Conservation (phyloP, 2,113 vertebrate species). For the Carollia perspicillata region DNA sequence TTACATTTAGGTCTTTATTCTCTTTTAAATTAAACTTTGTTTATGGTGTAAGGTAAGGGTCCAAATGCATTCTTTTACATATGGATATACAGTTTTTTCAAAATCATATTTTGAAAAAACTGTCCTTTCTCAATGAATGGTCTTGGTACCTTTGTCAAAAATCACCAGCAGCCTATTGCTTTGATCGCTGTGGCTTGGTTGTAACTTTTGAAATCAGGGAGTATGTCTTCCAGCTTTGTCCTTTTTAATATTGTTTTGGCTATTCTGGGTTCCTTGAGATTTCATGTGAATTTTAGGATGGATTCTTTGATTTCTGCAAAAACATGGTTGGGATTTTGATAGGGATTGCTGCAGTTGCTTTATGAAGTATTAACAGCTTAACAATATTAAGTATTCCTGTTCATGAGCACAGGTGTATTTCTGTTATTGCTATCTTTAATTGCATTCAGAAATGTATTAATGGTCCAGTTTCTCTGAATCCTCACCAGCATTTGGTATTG, state of each 20-base stretch:
- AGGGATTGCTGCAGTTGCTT: background rate
- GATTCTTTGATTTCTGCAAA: background rate
- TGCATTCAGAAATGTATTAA: background rate
- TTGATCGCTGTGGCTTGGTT: background rate
- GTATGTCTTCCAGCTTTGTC: background rate
- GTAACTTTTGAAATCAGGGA: background rate
- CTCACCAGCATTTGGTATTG: background rate
- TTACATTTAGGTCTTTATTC: conserved; percentile 9
- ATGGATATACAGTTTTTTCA: background rate
- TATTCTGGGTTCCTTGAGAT: background rate
- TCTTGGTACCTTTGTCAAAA: background rate
- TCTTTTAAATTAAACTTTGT: background rate
- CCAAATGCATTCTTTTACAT: background rate
- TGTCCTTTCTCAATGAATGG: background rate
- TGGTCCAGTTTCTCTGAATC: background rate
- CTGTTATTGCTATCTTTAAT: background rate
- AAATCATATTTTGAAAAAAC: background rate
- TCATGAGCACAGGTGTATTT: background rate
- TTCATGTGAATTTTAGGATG: background rate
- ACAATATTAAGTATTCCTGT: background rate
- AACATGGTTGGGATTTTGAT: background rate
- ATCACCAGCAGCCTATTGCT: background rate
- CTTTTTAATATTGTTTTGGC: background rate
- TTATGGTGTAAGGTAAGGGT: background rate
- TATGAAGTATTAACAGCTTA: background rate